These are phyloP conservation scores for Cacoxenus indagator DNA, from an alignment of 2,888 invertebrate genomes.

Conservation along the genomic window DNA sequence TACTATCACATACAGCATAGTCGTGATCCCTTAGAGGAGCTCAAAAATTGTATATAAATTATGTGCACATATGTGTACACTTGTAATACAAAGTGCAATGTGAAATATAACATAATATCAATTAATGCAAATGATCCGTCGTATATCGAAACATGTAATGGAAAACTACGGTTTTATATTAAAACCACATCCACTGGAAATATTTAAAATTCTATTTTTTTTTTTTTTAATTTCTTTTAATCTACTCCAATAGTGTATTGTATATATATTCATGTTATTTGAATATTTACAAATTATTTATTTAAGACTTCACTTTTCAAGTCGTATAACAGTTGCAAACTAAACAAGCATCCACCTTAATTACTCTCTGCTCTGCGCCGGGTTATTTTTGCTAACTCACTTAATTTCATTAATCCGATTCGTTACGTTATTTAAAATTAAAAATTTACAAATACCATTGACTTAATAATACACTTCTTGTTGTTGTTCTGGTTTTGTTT, in stretches of 20 bases:
- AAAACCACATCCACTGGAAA: too few species aligned
- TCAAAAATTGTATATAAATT: too few species aligned
- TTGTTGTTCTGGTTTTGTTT: slow-evolving; percentile 39
- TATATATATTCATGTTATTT: slow-evolving; percentile 36
- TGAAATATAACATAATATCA: too few species aligned
- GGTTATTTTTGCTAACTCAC: slow-evolving; percentile 48
- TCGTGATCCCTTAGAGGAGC: too few species aligned
- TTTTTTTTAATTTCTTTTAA: slow-evolving; percentile 14
- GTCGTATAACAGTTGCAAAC: slow-evolving; percentile 62
- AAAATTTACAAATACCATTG: slow-evolving; percentile 61
- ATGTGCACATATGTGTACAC: too few species aligned
- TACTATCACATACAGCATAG: too few species aligned
- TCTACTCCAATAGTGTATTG: slow-evolving; percentile 17
- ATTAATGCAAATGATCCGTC: too few species aligned
- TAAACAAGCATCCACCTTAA: slow-evolving; percentile 64
- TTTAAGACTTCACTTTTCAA: slow-evolving; percentile 47
- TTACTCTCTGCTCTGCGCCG: neutral
- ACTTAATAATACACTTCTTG: slow-evolving; percentile 50
- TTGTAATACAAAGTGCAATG: too few species aligned
- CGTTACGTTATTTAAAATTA: slow-evolving; percentile 38
- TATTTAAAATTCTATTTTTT: too few species aligned
- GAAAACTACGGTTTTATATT: too few species aligned
- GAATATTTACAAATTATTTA: slow-evolving; percentile 58
- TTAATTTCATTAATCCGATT: slow-evolving; percentile 27
- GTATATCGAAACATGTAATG: too few species aligned